Conservation (phyloP, 2,113 vertebrate species). For the Campylomormyrus tamandua region DNA sequence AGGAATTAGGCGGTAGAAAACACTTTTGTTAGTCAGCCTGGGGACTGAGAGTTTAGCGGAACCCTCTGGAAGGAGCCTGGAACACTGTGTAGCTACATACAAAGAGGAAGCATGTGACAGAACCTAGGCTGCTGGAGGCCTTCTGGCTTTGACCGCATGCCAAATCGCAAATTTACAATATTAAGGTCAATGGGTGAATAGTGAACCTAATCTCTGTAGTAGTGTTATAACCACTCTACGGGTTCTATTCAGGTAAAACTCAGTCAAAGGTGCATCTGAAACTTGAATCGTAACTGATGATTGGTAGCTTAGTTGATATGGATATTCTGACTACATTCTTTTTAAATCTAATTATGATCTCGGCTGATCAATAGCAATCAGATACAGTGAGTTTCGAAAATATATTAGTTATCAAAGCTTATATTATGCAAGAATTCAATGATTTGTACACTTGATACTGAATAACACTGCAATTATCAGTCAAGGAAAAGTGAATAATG, state of each 20-base stretch:
- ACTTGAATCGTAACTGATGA: background rate
- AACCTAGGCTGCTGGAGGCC: conserved; percentile 42
- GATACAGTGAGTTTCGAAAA: background rate
- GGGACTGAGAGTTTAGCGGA: conserved; percentile 56
- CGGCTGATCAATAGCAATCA: background rate
- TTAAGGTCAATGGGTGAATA: conserved; percentile 46
- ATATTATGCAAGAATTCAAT: background rate
- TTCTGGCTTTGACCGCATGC: conserved; percentile 41
- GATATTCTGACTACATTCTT: background rate
- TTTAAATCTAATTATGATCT: background rate
- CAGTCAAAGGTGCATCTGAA: background rate
- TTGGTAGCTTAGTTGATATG: background rate
- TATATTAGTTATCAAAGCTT: background rate
- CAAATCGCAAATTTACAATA: conserved; percentile 57
- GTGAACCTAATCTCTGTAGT: background rate
- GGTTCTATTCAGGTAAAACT: background rate
- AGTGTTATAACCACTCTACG: background rate
- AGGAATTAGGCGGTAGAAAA: background rate
- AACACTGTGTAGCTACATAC: conserved; percentile 53
- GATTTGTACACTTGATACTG: background rate
- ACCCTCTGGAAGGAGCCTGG: conserved; percentile 51
- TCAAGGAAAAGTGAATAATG: background rate
- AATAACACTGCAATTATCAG: background rate
- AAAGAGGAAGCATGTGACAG: conserved; percentile 68
- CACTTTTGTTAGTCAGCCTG: conserved; percentile 27